These are phyloP conservation scores for Corella eumyota DNA, from an alignment of 23 tunicate species.

Conservation along the genomic window DNA sequence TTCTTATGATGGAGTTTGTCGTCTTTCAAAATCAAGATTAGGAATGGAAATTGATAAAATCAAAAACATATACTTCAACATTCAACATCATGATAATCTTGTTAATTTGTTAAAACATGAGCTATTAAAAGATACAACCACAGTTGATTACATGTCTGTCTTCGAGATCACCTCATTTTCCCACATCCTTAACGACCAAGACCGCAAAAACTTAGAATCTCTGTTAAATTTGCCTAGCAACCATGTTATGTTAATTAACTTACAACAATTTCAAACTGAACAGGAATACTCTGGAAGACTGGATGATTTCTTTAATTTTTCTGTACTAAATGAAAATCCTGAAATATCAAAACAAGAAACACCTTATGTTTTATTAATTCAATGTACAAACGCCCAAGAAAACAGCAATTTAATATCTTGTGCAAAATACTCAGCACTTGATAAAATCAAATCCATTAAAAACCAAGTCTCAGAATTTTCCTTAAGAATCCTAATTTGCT, in stretches of 20 bases:
- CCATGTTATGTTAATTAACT: conserved; percentile 40
- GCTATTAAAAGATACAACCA: background rate
- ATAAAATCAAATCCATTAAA: conserved; percentile 27
- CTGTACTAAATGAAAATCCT: background rate
- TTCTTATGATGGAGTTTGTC: conserved; percentile 31
- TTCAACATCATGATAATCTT: conserved; percentile 37
- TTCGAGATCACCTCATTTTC: conserved; percentile 16
- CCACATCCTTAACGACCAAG: conserved; percentile 9
- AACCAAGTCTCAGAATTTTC: background rate
- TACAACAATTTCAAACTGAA: conserved; percentile 69
- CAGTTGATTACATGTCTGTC: background rate
- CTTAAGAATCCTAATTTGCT: conserved; percentile 26
- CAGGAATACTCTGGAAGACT: conserved; percentile 10
- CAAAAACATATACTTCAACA: conserved; percentile 8
- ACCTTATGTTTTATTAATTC: conserved; percentile 27
- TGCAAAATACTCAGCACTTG: conserved; percentile 46
- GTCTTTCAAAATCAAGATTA: conserved; percentile 20
- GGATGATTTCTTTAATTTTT: conserved; percentile 10
- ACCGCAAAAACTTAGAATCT: background rate
- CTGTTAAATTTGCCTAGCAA: background rate
- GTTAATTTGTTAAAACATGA: background rate
- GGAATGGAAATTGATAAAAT: conserved; percentile 4
- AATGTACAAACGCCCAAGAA: conserved; percentile 34
- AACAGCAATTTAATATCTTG: conserved; percentile 41
- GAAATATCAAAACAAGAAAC: background rate